Conservation (phyloP, 2,113 vertebrate species). For the Ophthalmolycus amberensis region DNA sequence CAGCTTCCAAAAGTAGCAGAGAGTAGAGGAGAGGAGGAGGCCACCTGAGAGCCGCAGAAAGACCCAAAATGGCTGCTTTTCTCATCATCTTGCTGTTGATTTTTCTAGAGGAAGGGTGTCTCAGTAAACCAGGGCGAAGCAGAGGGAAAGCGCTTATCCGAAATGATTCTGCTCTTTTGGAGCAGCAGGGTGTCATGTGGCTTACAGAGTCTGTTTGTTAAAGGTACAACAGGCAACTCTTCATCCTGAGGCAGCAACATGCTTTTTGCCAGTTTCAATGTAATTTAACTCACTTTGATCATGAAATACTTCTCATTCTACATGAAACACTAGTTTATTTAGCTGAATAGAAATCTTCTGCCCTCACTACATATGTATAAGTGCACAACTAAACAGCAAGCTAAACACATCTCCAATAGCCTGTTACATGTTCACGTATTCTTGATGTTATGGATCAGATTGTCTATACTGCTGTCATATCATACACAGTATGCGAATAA, state of each 20-base stretch:
- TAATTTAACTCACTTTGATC: background rate
- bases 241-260: background rate
- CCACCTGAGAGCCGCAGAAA: constrained; percentile 42
- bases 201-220: constrained; percentile 13
- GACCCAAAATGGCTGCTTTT: constrained; percentile 45
- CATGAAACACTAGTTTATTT: background rate
- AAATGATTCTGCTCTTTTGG: constrained; percentile 31
- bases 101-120: constrained; percentile 9
- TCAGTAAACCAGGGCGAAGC: constrained; percentile 20
- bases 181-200: constrained; percentile 26
- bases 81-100: constrained; percentile 39
- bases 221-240: constrained; percentile 1
- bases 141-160: constrained; percentile 37
- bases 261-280: background rate
- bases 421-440: too few species aligned
- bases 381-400: background rate
- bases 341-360: background rate
- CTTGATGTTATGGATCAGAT: too few species aligned
- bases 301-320: background rate
- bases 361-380: background rate
- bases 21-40: constrained; percentile 24
- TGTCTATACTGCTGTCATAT: too few species aligned
- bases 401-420: background rate
- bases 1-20: constrained; percentile 50
- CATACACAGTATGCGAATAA: too few species aligned